These are phyloP conservation scores for Oxyteleia sp. DNA, from an alignment of 2,888 invertebrate genomes.

Conservation along the genomic window DNA sequence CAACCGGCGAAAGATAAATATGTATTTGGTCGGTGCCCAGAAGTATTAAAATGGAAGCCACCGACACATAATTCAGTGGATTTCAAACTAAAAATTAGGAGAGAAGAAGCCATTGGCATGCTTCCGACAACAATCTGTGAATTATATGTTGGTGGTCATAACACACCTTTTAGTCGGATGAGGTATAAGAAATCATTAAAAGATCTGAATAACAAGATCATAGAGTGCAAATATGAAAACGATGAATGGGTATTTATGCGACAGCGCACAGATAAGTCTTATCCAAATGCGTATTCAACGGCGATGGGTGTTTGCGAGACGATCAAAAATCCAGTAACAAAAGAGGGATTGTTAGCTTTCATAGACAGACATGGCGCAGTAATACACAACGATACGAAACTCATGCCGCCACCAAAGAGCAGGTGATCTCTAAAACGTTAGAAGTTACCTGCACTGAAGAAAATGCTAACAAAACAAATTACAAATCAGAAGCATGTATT, in stretches of 20 bases:
- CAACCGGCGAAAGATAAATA: constrained; percentile 97
- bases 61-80: constrained; percentile 97
- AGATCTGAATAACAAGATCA: constrained; percentile 96
- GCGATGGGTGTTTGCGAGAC: constrained; percentile 95
- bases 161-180: constrained; percentile 91
- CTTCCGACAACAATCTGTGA: constrained; percentile 91
- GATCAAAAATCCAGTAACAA: constrained; percentile 95
- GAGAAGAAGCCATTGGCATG: constrained; percentile 91
- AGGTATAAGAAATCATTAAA: constrained; percentile 90
- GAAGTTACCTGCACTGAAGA: no score
- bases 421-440: no score
- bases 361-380: no score
- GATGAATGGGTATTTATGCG: constrained; percentile 97
- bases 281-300: constrained; percentile 96
- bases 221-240: constrained; percentile 96
- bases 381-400: no score
- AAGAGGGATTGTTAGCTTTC: no score
- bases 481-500: no score
- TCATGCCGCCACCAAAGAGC: no score
- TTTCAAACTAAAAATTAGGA: constrained; percentile 95
- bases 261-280: constrained; percentile 98
- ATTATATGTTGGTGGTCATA: constrained; percentile 92
- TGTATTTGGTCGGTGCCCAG: constrained; percentile 92
- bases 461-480: no score
- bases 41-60: constrained; percentile 99